Percentiles rank a stretch among this genome's conserved stretches.
phyloP scores from a whole-genome alignment of 1,140 invertebrate species.

The Brachionus plicatilis region DNA sequence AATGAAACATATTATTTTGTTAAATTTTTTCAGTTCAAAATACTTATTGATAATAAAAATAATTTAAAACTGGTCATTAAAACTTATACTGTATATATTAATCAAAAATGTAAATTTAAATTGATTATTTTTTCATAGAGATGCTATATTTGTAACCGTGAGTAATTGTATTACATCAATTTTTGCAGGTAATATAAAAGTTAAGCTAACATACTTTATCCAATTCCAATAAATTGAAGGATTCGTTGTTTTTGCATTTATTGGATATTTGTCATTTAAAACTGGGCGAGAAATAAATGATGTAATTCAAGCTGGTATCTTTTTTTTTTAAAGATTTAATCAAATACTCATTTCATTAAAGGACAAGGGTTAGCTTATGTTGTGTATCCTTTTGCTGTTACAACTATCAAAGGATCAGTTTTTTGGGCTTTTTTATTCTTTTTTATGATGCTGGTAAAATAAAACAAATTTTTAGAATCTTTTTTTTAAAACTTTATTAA shows the following conservation, averaged over 20 bases:
- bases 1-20: no score
- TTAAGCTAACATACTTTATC: background rate
- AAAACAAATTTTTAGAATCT: background rate
- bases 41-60: no score
- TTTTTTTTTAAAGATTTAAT: background rate
- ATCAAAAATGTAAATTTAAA: no score
- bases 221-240: background rate
- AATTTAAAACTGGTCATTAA: no score
- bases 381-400: constrained; percentile 41
- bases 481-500: background rate
- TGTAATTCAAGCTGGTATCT: constrained; percentile 66
- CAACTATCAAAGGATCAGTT: constrained; percentile 40
- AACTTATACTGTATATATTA: no score
- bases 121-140: constrained; percentile 56
- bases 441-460: constrained; percentile 42
- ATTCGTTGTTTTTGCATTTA: constrained; percentile 95
- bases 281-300: constrained; percentile 79
- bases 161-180: constrained; percentile 93
- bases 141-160: constrained; percentile 86
- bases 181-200: constrained; percentile 69
- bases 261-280: constrained; percentile 85
- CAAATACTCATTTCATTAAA: background rate
- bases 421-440: constrained; percentile 43
- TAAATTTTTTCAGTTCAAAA: no score
- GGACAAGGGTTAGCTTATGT: constrained; percentile 33